phyloP scores from a whole-genome alignment of 2,888 invertebrate genomes.

The Lepidochitona cinerea region DNA sequence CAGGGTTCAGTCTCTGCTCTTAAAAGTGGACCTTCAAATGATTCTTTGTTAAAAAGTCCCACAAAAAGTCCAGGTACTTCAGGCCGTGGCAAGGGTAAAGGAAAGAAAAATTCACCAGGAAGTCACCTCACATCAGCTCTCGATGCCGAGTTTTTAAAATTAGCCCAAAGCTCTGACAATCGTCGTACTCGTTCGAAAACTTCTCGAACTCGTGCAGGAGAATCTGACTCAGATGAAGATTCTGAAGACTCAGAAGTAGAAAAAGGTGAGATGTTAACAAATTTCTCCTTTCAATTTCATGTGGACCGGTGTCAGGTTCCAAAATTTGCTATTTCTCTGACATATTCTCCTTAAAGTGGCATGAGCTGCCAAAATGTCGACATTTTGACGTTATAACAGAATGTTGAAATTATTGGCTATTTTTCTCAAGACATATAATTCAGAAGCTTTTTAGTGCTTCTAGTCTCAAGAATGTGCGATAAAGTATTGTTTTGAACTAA shows the following conservation, averaged over 20 bases:
- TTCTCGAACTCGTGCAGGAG: not conserved
- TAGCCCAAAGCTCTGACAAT: not conserved
- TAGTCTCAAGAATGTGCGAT: too few species aligned
- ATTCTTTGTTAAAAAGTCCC: not conserved
- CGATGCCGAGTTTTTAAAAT: conserved; percentile 14
- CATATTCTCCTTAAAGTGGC: too few species aligned
- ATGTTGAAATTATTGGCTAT: too few species aligned
- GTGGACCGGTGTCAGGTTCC: too few species aligned
- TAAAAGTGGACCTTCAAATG: conserved; percentile 10
- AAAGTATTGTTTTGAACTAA: too few species aligned
- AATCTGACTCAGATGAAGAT: conserved; percentile 8
- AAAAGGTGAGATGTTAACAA: not conserved
- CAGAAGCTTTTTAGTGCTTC: too few species aligned
- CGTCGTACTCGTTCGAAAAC: not conserved
- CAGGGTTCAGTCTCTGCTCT: conserved; percentile 28
- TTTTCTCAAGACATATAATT: too few species aligned
- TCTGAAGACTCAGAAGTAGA: conserved; percentile 13
- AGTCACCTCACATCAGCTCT: conserved; percentile 9
- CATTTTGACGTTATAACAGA: too few species aligned
- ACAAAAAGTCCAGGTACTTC: conserved; percentile 1
- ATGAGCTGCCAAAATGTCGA: too few species aligned
- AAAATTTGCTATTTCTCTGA: too few species aligned
- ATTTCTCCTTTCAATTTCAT: too few species aligned
- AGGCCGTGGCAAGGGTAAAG: not conserved
- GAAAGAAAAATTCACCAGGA: not conserved